phyloP scores from a whole-genome alignment of 2,888 invertebrate species.

The Epirrhoe alternata region DNA sequence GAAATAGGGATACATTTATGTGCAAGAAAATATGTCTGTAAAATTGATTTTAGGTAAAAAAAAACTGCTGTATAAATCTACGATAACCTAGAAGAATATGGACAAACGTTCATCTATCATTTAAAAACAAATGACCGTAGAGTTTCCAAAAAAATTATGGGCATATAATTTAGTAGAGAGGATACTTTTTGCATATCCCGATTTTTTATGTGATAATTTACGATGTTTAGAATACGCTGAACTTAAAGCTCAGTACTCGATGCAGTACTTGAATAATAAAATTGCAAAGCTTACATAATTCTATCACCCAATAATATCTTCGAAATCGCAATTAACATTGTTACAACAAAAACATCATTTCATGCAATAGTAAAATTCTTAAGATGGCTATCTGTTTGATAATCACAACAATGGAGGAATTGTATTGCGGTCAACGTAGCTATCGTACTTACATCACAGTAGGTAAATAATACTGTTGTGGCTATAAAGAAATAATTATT shows the following conservation, averaged over 20 bases:
- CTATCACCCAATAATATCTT: neutral
- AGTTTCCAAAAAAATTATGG: too few species aligned
- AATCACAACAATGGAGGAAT: conserved; percentile 25
- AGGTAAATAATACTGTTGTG: conserved; percentile 7
- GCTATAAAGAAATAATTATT: conserved; percentile 4
- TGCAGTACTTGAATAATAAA: neutral
- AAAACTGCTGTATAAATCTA: too few species aligned
- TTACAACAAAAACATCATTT: conserved; percentile 5
- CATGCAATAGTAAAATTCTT: conserved; percentile 19
- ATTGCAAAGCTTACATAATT: neutral
- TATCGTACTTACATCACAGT: conserved; percentile 18
- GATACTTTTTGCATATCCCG: too few species aligned
- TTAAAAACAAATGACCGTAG: too few species aligned
- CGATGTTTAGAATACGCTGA: too few species aligned
- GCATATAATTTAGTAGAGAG: too few species aligned
- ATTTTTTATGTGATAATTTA: too few species aligned
- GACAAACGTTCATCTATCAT: too few species aligned
- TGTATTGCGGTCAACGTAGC: conserved; percentile 14
- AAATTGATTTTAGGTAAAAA: too few species aligned
- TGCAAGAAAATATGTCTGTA: too few species aligned
- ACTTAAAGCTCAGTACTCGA: neutral
- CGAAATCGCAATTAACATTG: conserved; percentile 27
- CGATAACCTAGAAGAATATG: too few species aligned
- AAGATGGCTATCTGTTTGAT: conserved; percentile 23
- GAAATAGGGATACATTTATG: too few species aligned